These are phyloP conservation scores for Phalera bucephala DNA, from an alignment of 2,888 invertebrate species.

Conservation along the genomic window DNA sequence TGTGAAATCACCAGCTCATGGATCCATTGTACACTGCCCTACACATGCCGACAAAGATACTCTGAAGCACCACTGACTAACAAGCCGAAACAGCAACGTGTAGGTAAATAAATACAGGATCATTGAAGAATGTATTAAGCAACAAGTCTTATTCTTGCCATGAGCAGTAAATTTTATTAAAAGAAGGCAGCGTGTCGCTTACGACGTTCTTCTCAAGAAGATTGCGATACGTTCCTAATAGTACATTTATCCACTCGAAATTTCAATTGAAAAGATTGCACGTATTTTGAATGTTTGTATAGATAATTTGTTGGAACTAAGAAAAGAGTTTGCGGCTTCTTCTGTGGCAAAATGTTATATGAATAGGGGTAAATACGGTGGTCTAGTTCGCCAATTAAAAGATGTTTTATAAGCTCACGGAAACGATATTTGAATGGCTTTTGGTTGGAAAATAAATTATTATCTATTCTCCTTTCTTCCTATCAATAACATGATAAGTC, in stretches of 20 bases:
- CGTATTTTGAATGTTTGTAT: background rate
- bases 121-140: constrained; percentile 27
- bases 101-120: constrained; percentile 22
- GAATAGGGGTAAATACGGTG: constrained; percentile 1
- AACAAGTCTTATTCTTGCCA: constrained; percentile 10
- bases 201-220: too few relatives aligned
- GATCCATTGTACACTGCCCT: constrained; percentile 31
- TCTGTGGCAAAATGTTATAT: background rate
- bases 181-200: too few relatives aligned
- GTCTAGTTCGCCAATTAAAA: too few relatives aligned
- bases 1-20: constrained; percentile 69
- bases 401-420: too few relatives aligned
- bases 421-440: too few relatives aligned
- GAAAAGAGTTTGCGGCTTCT: constrained; percentile 20
- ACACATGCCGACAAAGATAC: constrained; percentile 59
- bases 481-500: too few relatives aligned
- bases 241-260: constrained; percentile 51
- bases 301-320: constrained; percentile 8
- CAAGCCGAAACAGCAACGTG: constrained; percentile 10
- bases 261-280: constrained; percentile 13
- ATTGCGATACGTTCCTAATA: constrained; percentile 42
- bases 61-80: constrained; percentile 26
- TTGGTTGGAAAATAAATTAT: too few relatives aligned
- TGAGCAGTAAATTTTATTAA: too few relatives aligned
- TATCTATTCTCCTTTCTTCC: too few relatives aligned